A percentile compares a stretch with the other conserved stretches of the same genome.
Evolutionary conservation across 1,140 invertebrate genomes (phyloP).

Genomic region (Drosophila persimilis): DNA sequence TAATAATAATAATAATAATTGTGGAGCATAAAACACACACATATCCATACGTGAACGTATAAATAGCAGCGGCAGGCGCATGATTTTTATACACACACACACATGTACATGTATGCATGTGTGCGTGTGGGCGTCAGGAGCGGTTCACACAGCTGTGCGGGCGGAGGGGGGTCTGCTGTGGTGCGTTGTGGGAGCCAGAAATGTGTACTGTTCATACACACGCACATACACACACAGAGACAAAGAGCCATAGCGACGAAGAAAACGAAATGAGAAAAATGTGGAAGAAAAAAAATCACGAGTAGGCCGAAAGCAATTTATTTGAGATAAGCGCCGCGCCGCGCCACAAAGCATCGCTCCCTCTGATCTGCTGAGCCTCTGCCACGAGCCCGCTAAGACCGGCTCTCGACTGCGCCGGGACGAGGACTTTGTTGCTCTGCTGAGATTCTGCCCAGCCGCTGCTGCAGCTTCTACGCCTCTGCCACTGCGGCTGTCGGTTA

Average conservation of each 20-base stretch:
- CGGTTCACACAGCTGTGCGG: constrained; percentile 14
- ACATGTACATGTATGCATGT: not conserved
- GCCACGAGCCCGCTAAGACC: too few relatives aligned
- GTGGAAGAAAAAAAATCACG: constrained; percentile 62
- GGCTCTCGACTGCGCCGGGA: constrained; percentile 17
- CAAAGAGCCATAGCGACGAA: constrained; percentile 5
- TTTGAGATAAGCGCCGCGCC: constrained; percentile 66
- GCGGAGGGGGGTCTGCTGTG: not conserved
- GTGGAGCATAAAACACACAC: constrained; percentile 57
- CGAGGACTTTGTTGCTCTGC: not conserved
- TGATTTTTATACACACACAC: constrained; percentile 28
- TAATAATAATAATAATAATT: constrained; percentile 79
- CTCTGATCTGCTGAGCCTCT: too few relatives aligned
- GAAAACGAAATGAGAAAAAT: constrained; percentile 53
- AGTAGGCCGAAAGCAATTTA: constrained; percentile 81
- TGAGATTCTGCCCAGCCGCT: too few relatives aligned
- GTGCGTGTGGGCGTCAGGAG: constrained; percentile 42
- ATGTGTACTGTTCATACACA: constrained; percentile 56
- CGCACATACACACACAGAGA: constrained; percentile 28
- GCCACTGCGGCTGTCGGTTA: constrained; percentile 7
- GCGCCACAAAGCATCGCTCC: not conserved
- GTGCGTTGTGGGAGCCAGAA: constrained; percentile 29
- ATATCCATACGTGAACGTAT: constrained; percentile 19
- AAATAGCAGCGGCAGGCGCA: constrained; percentile 41
- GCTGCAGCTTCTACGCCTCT: too few relatives aligned